Evolutionary conservation across 2,113 vertebrate species (phyloP), one percentile per base, ranked within the genome.

Genomic region (Grantiella picta): DNA sequence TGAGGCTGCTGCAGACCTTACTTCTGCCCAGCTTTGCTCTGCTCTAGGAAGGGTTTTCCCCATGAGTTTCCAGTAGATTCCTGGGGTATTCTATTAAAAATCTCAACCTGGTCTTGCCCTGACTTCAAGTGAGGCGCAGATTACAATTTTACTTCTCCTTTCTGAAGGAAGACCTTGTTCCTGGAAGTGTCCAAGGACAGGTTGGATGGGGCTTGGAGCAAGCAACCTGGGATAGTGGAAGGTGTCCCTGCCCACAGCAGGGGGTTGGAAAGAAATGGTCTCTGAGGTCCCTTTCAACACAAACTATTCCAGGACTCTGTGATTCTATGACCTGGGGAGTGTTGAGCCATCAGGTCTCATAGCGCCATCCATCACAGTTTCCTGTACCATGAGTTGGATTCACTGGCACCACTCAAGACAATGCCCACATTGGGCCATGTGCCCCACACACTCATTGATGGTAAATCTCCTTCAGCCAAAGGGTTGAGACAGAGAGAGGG

Each of bases 291-390:
- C 25, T 69, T 54, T 12, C n/a, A 61, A 24, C 29, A 40, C 54
- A 68, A 31, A 47, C 38, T 23, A 15, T 40, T 40, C 45, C 45
- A 54, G 63, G 29, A 8, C 38, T 18, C 23, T 15, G 14, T 35
- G 70, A 40, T 82, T 40, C 47, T 27, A 7, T 20, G 47, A 7
- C 27, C 31, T 53, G 40, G 25, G 3, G 4, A 49, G 11, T 11
- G 21, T 11, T 31, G 53, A 76, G 61, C 81, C 24, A 15, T 42
- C 21, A 23, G n/a, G 25, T 56, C 56, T 71, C 57, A 5, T 4
- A 16, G 35, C n/a, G 8, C 31, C 10, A 19, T 24, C 50, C 47
- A 13, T n/a, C 28, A 33, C 0, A 0, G 13, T 44, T 44, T 36
- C 31, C 31, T 35, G 19, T 40, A 4, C 35, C 33, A 4, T 0